Base-by-base conservation (phyloP, 1,140 invertebrate species). In the Pectinophora gossypiella region DNA sequence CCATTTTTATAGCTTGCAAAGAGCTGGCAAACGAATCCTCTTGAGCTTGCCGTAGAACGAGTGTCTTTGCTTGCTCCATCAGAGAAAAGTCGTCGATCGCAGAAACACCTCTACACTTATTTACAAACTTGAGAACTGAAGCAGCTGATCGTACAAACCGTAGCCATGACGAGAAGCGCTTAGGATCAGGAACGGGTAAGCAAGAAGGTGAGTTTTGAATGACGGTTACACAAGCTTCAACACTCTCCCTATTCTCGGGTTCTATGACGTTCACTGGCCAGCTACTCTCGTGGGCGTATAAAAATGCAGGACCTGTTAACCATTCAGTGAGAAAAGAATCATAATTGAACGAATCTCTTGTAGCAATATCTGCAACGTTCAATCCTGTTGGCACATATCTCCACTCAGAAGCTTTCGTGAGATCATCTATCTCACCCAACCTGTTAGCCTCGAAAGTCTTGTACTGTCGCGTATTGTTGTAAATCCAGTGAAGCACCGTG, bases 401-500 rank as follows among this genome's bases (percentile, higher is more conserved):
- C 65, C 65, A 74, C 19, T 71, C 60, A 0, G 16, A 12, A 0
- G n/a, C 15, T 13, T 51, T 9, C 0, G 69, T 59, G 0, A 48
- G 6, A 2, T 62, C 52, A 1, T 71, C 58, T 5, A 89, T 87
- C 55, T 78, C 61, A 3, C 54, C 48, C 2, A 88, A 51, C 13
- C 81, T 42, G 55, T 87, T 77, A 0, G 48, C 48, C 1, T 13
- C 15, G n/a, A 50, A 50, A 1, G 15, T 43, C 3, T 50, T 40
- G 15, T 50, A 50, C 2, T 12, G 15, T 6, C 46, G 46, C 4
- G 13, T 35, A 12, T 48, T 13, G 18, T 48, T 48, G 7, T 18
- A 7, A 5, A 48, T 16, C 46, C 46, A 48, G 6, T 50, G 48
- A 5, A 50, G 13, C 10, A 40, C 35, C 9, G 10, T 19, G 5